Conservation (phyloP, 30 jellyfish, hydroid and myxozoan species). For the Aurelia sp. region DNA sequence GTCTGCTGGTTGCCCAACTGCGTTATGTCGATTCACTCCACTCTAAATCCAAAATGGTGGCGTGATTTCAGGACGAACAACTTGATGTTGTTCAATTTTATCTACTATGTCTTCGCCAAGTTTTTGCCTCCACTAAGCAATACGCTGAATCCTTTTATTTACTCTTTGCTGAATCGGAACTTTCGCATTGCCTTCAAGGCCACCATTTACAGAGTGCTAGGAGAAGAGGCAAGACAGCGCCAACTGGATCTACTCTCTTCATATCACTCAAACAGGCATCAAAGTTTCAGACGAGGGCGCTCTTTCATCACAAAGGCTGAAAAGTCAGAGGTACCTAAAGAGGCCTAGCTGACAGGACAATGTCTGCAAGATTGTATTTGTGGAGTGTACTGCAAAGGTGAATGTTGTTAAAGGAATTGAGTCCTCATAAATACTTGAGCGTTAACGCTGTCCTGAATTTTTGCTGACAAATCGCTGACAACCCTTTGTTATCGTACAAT, state of each 20-base stretch:
- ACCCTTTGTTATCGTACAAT: too few relatives aligned
- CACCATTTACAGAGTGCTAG: conserved; percentile 17
- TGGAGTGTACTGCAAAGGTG: too few relatives aligned
- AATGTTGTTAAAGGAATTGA: too few relatives aligned
- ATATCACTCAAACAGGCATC: neutral
- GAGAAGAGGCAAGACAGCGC: conserved; percentile 14
- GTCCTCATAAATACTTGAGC: too few relatives aligned
- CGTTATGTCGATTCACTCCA: conserved; percentile 53
- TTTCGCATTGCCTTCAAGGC: conserved; percentile 56
- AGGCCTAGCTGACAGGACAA: too few relatives aligned
- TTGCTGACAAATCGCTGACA: too few relatives aligned
- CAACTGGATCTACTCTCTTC: neutral
- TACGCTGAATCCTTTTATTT: conserved; percentile 78
- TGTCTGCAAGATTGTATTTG: too few relatives aligned
- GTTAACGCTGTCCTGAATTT: too few relatives aligned
- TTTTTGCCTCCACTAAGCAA: conserved; percentile 78
- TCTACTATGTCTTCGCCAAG: conserved; percentile 48
- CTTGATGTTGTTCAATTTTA: conserved; percentile 21
- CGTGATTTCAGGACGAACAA: conserved; percentile 15
- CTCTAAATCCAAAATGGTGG: conserved; percentile 46
- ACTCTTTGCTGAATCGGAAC: conserved; percentile 56
- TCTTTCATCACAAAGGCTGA: neutral
- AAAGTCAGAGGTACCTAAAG: too few relatives aligned
- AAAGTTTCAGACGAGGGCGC: neutral
- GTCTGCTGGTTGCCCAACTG: conserved; percentile 89